phyloP scores from a whole-genome alignment of 2,797 vertebrate genomes.

The Pangasius djambal region DNA sequence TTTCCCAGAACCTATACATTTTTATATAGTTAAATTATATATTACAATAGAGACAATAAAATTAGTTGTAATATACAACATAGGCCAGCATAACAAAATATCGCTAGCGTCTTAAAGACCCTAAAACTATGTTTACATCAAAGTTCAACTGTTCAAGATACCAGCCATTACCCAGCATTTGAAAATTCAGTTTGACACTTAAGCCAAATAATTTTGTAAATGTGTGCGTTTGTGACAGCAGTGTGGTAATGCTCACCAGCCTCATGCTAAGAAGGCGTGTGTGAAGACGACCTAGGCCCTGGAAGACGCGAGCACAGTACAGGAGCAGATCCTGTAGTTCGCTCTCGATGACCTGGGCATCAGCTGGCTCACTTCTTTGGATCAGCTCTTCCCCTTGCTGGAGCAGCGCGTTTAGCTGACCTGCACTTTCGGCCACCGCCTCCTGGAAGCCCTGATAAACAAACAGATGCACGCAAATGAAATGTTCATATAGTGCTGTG shows the following conservation, averaged over 20 bases:
- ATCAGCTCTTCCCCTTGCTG: conserved; percentile 76
- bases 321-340: conserved; percentile 76
- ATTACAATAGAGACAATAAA: neutral
- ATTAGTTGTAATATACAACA: neutral
- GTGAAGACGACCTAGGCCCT: conserved; percentile 73
- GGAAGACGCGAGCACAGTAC: conserved; percentile 74
- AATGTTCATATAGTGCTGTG: neutral
- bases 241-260: conserved; percentile 70
- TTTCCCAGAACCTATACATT: neutral
- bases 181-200: neutral
- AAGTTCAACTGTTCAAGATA: neutral
- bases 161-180: neutral
- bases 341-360: conserved; percentile 72
- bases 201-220: neutral
- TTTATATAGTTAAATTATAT: neutral
- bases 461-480: neutral
- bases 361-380: conserved; percentile 69
- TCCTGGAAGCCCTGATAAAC: conserved; percentile 71
- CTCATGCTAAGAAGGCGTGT: conserved; percentile 83
- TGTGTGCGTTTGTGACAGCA: conserved; percentile 8
- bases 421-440: conserved; percentile 73
- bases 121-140: neutral
- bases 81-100: neutral
- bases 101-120: neutral
- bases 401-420: conserved; percentile 73